These are phyloP conservation scores for Nilaparvata lugens DNA, from an alignment of 1,140 invertebrate species.

Conservation along the genomic window DNA sequence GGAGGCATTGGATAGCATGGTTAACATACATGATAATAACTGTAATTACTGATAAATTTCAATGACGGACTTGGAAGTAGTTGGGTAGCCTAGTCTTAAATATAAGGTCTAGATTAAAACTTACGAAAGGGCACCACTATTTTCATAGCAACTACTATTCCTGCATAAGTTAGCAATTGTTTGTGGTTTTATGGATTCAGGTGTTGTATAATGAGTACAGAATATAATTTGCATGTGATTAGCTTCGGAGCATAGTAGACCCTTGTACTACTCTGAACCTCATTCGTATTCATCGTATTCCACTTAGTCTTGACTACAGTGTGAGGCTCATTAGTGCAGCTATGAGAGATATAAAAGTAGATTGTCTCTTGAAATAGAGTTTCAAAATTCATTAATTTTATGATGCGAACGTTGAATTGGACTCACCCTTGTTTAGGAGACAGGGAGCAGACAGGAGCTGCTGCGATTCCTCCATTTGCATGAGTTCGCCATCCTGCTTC, in stretches of 20 bases:
- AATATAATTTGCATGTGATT: no score
- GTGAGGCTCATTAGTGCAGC: neutral
- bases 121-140: no score
- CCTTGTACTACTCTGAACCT: neutral
- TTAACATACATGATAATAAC: no score
- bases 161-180: no score
- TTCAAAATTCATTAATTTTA: neutral
- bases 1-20: no score
- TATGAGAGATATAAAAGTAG: neutral
- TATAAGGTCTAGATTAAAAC: no score
- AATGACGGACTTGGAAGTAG: no score
- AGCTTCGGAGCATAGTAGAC: neutral
- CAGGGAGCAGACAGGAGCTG: slow-evolving; percentile 19
- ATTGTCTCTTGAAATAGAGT: slow-evolving; percentile 1
- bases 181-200: no score
- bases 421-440: slow-evolving; percentile 5
- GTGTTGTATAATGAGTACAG: no score
- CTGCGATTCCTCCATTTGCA: slow-evolving; percentile 17
- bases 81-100: no score
- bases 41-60: no score
- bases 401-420: neutral
- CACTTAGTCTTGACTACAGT: neutral
- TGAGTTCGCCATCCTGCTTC: slow-evolving; percentile 10
- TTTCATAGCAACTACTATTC: no score
- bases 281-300: neutral